Evolutionary conservation across 1,140 invertebrate species (phyloP), one percentile per base, ranked within the genome.

Genomic region (Dendrolimus kikuchii): DNA sequence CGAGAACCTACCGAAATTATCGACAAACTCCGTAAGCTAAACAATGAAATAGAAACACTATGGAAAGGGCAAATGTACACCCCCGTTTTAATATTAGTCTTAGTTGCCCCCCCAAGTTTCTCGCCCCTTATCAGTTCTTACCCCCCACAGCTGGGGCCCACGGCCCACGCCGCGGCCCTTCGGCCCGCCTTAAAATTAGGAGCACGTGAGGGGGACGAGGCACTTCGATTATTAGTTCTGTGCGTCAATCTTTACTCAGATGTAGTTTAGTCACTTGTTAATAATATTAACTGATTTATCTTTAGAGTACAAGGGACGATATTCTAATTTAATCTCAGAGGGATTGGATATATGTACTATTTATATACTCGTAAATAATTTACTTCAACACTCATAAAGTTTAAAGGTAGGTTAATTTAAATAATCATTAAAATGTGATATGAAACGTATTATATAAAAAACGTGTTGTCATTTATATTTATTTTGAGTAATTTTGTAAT

Each of bases 181-280:
- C 8, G 38, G 44, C 59, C 54, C 60, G 55, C 55, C 55, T 62
- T 62, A 52, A 51, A 51, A 58, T 53, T 57, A 23, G 23, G 49
- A 49, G 39, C 44, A 47, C 7, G 45, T n/a, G 23, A 38, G 40
- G 49, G 55, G 57, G 62, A 49, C 42, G 43, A 45, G 49, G 55
- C 57, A 49, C 55, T 40, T 49, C 49, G 51, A 49, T 45, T 57
- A 64, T 59, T 64, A 60, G 51, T 64, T 64, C 41, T 40, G 9
- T n/a, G 40, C 54, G 58, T 55, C 52, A 49, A 58, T 57, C 49
- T 62, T 51, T 51, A 57, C 59, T 60, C 56, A 53, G 54, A 43
- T 51, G 9, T 23, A 9, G 9, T 40, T 50, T 39, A 10, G 9
- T 5, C 49, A 39, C 40, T 23, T 23, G 23, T 23, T 23, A 23